These are phyloP conservation scores for Drosophila quadrilineata DNA, from an alignment of 1,140 invertebrate species.

Conservation along the genomic window DNA sequence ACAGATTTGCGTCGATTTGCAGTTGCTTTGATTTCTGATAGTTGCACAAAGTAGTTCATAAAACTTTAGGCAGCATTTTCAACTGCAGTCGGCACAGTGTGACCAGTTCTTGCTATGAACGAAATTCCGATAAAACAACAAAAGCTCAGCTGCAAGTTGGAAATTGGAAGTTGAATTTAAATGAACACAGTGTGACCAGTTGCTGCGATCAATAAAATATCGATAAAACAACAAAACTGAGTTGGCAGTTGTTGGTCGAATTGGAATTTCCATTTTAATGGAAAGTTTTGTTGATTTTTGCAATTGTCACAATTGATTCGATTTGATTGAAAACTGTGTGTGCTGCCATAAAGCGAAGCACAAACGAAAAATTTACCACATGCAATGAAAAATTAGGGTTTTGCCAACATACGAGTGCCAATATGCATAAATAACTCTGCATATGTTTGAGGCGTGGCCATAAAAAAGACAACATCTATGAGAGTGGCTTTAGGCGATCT, in stretches of 20 bases:
- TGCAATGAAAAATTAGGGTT: slow-evolving; percentile 12
- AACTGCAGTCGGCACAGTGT: too few species aligned
- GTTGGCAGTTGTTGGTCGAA: too few species aligned
- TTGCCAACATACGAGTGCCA: slow-evolving; percentile 6
- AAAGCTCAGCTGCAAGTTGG: background rate
- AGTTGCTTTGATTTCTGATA: slow-evolving; percentile 24
- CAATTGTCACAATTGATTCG: too few species aligned
- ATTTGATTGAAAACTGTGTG: background rate
- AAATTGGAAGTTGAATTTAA: too few species aligned
- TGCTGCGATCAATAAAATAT: too few species aligned
- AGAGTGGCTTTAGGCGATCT: slow-evolving; percentile 7
- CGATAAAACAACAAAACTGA: too few species aligned
- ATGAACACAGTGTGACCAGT: too few species aligned
- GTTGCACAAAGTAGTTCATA: slow-evolving; percentile 1
- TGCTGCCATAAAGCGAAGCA: background rate
- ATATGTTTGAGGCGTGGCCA: slow-evolving; percentile 7
- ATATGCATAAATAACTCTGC: slow-evolving; percentile 15
- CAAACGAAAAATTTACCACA: background rate
- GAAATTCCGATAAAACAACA: too few species aligned
- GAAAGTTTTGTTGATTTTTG: too few species aligned
- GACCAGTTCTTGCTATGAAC: too few species aligned
- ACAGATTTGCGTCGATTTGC: background rate
- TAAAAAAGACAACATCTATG: slow-evolving; percentile 27
- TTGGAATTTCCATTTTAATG: too few species aligned
- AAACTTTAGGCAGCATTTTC: slow-evolving; percentile 11